phyloP scores from a whole-genome alignment of 1,140 invertebrate species.

The Papilio aristodemus region DNA sequence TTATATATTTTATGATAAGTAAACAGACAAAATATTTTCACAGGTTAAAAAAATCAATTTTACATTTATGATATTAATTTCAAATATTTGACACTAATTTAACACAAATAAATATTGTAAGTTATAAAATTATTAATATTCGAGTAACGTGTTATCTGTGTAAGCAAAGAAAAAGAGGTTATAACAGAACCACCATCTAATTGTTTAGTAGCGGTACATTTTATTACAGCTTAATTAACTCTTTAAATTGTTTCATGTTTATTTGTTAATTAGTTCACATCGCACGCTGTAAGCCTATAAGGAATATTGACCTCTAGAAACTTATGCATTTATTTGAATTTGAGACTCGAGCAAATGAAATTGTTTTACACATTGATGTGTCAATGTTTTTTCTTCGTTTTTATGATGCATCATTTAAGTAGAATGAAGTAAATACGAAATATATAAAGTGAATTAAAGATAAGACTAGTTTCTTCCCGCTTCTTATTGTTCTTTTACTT shows the following conservation, averaged over 20 bases:
- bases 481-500: too few relatives aligned
- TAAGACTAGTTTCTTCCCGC: too few relatives aligned
- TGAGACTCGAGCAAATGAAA: neutral
- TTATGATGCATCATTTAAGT: neutral
- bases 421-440: neutral
- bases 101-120: too few relatives aligned
- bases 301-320: neutral
- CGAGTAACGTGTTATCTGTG: too few relatives aligned
- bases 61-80: too few relatives aligned
- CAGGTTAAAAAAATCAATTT: too few relatives aligned
- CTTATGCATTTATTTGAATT: too few relatives aligned
- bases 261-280: conserved; percentile 1
- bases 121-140: too few relatives aligned
- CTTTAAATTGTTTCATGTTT: neutral
- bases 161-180: neutral
- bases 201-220: conserved; percentile 1
- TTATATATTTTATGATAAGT: neutral
- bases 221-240: conserved; percentile 11
- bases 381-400: neutral
- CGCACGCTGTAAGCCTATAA: neutral
- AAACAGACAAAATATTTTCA: neutral
- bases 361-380: neutral
- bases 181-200: neutral
- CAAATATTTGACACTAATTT: too few relatives aligned
- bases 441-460: too few relatives aligned